A percentile compares a stretch with the other conserved stretches of the same genome.
phyloP scores from a whole-genome alignment of 2,113 vertebrate species.

The Neotragus moschatus region DNA sequence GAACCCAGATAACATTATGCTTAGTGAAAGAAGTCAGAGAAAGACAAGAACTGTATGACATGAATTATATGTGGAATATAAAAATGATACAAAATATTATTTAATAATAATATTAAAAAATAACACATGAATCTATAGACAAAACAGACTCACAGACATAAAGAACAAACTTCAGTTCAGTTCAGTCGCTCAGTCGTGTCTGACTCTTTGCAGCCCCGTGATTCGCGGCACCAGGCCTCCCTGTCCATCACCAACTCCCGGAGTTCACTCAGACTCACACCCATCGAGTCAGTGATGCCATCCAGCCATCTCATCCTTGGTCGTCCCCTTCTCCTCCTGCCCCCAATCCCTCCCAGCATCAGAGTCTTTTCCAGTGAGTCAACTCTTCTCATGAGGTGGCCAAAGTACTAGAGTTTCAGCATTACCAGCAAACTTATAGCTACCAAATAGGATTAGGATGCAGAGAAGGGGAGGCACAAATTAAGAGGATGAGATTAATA shows the following conservation, averaged over 20 bases:
- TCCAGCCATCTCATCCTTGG: too few relatives aligned
- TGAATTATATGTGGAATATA: background rate
- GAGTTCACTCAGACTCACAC: too few relatives aligned
- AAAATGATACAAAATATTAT: background rate
- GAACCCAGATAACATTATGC: background rate
- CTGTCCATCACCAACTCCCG: too few relatives aligned
- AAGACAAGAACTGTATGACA: background rate
- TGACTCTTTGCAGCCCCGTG: too few relatives aligned
- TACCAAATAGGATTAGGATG: background rate
- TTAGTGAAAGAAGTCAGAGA: background rate
- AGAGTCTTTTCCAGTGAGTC: too few relatives aligned
- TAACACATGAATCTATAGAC: background rate
- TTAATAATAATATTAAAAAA: background rate
- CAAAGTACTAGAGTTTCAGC: too few relatives aligned
- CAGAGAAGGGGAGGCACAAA: background rate
- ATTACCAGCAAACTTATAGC: background rate
- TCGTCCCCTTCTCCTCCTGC: too few relatives aligned
- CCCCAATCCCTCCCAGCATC: too few relatives aligned
- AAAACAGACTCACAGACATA: background rate
- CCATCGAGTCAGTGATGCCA: too few relatives aligned
- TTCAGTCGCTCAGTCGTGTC: too few relatives aligned
- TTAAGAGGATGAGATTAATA: background rate
- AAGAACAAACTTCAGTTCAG: background rate
- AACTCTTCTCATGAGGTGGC: too few relatives aligned
- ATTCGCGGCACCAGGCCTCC: fast-evolving